Conservation (phyloP, 2,888 invertebrate genomes). For the Conistra vaccinii region DNA sequence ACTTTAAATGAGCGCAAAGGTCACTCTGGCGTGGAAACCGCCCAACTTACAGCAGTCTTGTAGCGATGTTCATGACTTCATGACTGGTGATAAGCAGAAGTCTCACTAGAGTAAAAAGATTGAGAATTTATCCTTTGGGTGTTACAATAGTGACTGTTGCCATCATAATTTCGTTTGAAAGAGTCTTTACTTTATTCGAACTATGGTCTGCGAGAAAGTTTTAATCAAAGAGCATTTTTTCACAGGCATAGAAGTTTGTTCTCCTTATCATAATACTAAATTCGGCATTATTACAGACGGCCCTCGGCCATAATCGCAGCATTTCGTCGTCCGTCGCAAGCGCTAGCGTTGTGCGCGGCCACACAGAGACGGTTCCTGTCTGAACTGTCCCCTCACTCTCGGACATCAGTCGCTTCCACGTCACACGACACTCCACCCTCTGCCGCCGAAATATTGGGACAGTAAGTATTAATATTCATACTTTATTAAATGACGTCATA, state of each 20-base stretch:
- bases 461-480: constrained; percentile 74
- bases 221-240: not conserved
- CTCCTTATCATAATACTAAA: not conserved
- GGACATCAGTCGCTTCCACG: constrained; percentile 84
- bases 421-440: constrained; percentile 82
- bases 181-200: not conserved
- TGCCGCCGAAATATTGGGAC: constrained; percentile 85
- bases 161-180: not conserved
- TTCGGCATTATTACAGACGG: constrained; percentile 80
- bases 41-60: not conserved
- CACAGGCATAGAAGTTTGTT: not conserved
- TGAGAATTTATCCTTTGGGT: not conserved
- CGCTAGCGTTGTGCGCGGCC: constrained; percentile 90
- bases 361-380: constrained; percentile 86
- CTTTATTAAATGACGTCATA: not conserved
- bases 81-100: not conserved
- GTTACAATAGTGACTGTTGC: not conserved
- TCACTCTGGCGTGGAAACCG: not conserved
- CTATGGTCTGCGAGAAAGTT: not conserved
- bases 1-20: constrained; percentile 72
- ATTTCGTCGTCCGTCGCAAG: constrained; percentile 91
- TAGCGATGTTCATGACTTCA: not conserved
- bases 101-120: not conserved
- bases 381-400: constrained; percentile 83
- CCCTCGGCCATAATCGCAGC: constrained; percentile 92